Evolutionary conservation across 2,797 vertebrate genomes (phyloP), one percentile per base, ranked within the genome.

Genomic region (Anolis apletophallus): DNA sequence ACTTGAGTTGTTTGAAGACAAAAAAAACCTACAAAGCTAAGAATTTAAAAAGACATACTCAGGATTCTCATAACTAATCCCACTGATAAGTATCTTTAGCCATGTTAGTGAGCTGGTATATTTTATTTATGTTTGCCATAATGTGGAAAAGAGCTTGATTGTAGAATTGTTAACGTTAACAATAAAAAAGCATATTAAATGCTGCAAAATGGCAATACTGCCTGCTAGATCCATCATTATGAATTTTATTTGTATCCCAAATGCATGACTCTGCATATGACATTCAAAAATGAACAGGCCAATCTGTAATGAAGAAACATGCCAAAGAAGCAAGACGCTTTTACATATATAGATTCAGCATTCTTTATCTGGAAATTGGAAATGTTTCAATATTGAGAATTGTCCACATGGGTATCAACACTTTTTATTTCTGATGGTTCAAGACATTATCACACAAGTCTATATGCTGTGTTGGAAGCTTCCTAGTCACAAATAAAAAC

Each of bases 41-140:
- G 75, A 32, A 0, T 0, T 34, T 1, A 10, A 52, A 90, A 85
- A 83, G 83, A 73, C 74, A 26, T 59, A 52, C 34, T 61, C 69
- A 59, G 77, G 68, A 73, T 36, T 75, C 36, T 52, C 50, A 89
- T 80, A 80, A 86, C 68, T 69, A 89, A 87, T 86, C 40, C 80
- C 83, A 74, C 21, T 57, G 80, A 86, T 19, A 69, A 68, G 76
- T 2, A 26, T 40, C 83, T 77, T 88, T 77, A 50, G 61, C 64
- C 64, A 59, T 80, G 1, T 74, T 54, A 1, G 0, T 50, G 71
- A 23, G 29, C 73, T 34, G 64, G 9, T 86, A 74, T 57, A n/a
- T 89, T 86, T 80, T 80, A 86, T 89, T 89, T 80, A 83, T 83
- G 76, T 67, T n/a, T 40, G 29, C 57, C n/a, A 5, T 52, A 74